Conservation (phyloP, 2,113 vertebrate species). For the Cnemophilus loriae region DNA sequence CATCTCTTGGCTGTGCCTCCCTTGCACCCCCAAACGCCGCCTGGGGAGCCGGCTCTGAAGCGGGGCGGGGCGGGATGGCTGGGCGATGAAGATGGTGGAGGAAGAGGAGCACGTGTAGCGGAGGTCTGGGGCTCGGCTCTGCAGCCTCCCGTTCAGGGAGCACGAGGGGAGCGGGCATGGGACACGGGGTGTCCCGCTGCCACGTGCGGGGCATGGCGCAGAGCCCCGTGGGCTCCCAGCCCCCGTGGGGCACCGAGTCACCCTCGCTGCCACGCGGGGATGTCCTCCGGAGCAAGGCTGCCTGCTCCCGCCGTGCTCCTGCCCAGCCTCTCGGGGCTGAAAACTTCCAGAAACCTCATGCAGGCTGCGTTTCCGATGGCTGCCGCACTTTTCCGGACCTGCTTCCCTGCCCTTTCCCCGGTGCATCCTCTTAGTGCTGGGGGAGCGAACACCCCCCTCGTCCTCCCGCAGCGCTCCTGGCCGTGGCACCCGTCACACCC, state of each 20-base stretch:
- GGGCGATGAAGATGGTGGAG: not conserved
- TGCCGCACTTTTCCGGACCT: constrained; percentile 10
- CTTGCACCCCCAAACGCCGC: not conserved
- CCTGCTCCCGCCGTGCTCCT: not conserved
- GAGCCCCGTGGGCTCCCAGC: not conserved
- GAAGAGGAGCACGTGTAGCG: not conserved
- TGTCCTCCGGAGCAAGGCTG: not conserved
- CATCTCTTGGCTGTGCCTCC: not conserved
- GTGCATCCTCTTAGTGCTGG: not conserved
- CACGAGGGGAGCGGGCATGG: not conserved
- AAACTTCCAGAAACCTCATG: not conserved
- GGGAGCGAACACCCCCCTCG: not conserved
- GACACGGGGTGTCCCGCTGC: not conserved
- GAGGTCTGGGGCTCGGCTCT: not conserved
- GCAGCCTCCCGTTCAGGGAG: accelerated
- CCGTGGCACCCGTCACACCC: not conserved
- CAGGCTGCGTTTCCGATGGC: constrained; percentile 21
- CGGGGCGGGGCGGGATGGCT: not conserved
- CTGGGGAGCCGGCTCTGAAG: not conserved
- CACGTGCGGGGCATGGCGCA: not conserved
- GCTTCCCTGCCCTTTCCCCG: not conserved
- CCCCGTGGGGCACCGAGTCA: accelerated
- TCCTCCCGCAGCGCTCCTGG: not conserved
- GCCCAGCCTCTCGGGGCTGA: not conserved
- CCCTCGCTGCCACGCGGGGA: accelerated